phyloP scores from a whole-genome alignment of 1,140 invertebrate species.

The Eubasilissa regina region DNA sequence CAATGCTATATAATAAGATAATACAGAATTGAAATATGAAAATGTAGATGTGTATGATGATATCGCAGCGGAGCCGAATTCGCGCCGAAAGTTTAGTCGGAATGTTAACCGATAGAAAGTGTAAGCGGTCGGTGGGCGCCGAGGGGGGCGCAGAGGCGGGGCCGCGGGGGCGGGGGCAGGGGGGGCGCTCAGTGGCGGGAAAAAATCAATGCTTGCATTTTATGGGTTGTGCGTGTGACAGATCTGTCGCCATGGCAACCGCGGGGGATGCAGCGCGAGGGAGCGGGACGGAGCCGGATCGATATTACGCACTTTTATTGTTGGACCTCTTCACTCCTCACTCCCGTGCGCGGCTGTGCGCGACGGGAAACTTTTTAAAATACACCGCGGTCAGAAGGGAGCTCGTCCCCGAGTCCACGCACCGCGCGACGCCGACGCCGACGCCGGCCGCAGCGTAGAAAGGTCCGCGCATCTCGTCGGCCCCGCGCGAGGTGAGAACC shows the following conservation, averaged over 20 bases:
- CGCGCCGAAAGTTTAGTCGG: slow-evolving; percentile 33
- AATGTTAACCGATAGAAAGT: slow-evolving; percentile 43
- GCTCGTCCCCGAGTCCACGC: background rate
- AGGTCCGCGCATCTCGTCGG: slow-evolving; percentile 4
- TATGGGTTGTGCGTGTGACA: slow-evolving; percentile 61
- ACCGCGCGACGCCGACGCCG: too few species aligned
- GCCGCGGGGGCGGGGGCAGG: background rate
- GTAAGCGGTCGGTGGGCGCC: background rate
- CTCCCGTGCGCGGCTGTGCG: slow-evolving; percentile 13
- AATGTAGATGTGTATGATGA: too few species aligned
- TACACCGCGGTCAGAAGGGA: slow-evolving; percentile 29
- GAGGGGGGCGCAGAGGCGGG: background rate
- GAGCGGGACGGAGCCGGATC: slow-evolving; percentile 53
- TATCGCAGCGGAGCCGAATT: slow-evolving; percentile 2
- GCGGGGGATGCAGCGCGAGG: slow-evolving; percentile 47
- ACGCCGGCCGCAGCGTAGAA: background rate
- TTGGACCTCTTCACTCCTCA: slow-evolving; percentile 42
- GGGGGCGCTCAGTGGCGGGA: slow-evolving; percentile 43
- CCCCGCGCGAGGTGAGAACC: background rate
- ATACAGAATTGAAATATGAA: too few species aligned
- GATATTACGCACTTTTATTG: slow-evolving; percentile 61
- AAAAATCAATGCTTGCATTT: slow-evolving; percentile 61
- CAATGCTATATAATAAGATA: too few species aligned
- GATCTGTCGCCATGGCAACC: slow-evolving; percentile 58
- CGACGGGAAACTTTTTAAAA: slow-evolving; percentile 42